Base-by-base conservation (phyloP, 2,888 invertebrate genomes). In the Rhodophaea formosa region DNA sequence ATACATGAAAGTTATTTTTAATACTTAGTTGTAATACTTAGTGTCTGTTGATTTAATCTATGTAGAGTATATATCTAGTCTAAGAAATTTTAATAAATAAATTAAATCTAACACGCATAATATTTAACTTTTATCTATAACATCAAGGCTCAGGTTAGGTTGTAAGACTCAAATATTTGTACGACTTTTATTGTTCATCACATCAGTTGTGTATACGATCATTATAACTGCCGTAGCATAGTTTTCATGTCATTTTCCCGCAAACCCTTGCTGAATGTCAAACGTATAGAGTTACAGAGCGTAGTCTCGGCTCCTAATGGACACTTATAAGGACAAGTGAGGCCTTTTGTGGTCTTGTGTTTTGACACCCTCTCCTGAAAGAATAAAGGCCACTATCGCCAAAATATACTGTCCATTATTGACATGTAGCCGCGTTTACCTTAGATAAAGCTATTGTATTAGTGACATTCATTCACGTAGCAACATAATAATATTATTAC, bases 221-320 rank as follows among this genome's bases (percentile, higher is more conserved):
- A 10, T 12, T 12, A n/a, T 39, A 8, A 6, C 30, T 10, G n/a
- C n/a, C n/a, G 12, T 35, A 35, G 6, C 16, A 68, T 72, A 76
- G 71, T 79, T 78, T 80, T 82, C 74, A 72, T 70, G 66, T 67
- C 75, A 82, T 82, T 83, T 79, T 79, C 77, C 74, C 72, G 69
- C 67, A 73, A 71, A 72, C 74, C 75, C 76, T 79, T 72, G 68
- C 73, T 75, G 76, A 84, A 82, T 77, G 79, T 80, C 85, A 87
- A 85, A 88, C 82, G 79, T 86, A 87, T 88, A 84, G 79, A 79
- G 86, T 88, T 88, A 84, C 87, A 75, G 65, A 78, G 75, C 79
- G 82, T 83, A 84, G 76, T 77, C 76, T 77, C 77, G 68, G 70
- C 72, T 74, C 72, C 79, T 88, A 88, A 88, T 88, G 88, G 88